Base-by-base conservation (phyloP, 1,140 invertebrate species). In the Planococcus citri region DNA sequence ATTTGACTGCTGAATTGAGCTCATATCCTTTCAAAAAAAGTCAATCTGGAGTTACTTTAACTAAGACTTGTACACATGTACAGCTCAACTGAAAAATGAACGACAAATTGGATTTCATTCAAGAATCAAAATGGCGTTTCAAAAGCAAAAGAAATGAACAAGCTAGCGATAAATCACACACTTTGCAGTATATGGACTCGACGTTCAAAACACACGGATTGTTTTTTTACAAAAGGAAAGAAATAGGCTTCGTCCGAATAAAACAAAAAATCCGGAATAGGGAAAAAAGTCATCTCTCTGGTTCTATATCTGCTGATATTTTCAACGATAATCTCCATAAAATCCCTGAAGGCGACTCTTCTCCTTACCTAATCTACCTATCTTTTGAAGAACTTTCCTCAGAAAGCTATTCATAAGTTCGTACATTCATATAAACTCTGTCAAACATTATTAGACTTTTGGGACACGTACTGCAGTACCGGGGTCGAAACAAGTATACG, bases 361-460 rank as follows among this genome's bases (percentile, higher is more conserved):
- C 41, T 20, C 41, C 17, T 51, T 17, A 9, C 41, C 41, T 51
- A 51, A 51, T 51, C 41, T 51, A 51, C 41, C 41, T 51, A 51
- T 51, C 41, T 51, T 51, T 51, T 51, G 41, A 51, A 51, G 41
- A 51, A 51, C 41, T 51, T 51, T 51, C 4, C 41, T 51, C 41
- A n/a, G 41, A 51, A 51, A 51, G 41, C 41, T 51, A 51, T 51
- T 51, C 41, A 20, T 51, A 51, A 51, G 41, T 51, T 51, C 41
- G 41, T 51, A 51, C 41, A 51, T 51, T 51, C 41, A 51, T 51
- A 51, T 51, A 51, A 51, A 51, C 41, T 51, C 41, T 51, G 41
- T 51, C 41, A 51, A 51, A 51, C 41, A 51, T 51, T 51, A 51
- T 51, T 51, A 51, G 41, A 51, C 41, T 51, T 51, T 17, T 51